Evolutionary conservation across 1,140 invertebrate species (phyloP).

Genomic region (Tetramorium simillimum): DNA sequence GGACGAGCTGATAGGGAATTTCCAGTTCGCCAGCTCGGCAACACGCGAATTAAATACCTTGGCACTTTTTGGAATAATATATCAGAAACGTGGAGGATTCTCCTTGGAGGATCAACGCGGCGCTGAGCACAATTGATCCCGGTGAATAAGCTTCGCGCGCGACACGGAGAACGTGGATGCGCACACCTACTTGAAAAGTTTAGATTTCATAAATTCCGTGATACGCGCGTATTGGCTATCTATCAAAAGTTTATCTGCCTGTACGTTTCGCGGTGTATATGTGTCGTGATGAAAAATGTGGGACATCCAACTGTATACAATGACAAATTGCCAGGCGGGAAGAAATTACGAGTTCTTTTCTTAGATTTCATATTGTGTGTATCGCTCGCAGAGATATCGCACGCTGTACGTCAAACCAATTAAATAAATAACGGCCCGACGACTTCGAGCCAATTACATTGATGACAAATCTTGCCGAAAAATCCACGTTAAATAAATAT

Average conservation of each 20-base stretch:
- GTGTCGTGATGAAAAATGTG: slow-evolving; percentile 33
- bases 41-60: background rate
- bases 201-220: slow-evolving; percentile 46
- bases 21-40: background rate
- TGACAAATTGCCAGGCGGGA: background rate
- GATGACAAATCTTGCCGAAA: background rate
- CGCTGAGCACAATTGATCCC: slow-evolving; percentile 12
- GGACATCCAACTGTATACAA: slow-evolving; percentile 5
- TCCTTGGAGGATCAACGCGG: background rate
- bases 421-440: background rate
- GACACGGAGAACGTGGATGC: background rate
- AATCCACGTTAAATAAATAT: background rate
- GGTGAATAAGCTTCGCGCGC: slow-evolving; percentile 5
- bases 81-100: background rate
- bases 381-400: background rate
- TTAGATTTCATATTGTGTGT: background rate
- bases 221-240: slow-evolving; percentile 8
- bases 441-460: background rate
- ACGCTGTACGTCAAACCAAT: background rate
- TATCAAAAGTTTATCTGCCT: slow-evolving; percentile 26
- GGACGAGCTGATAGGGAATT: background rate
- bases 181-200: slow-evolving; percentile 6
- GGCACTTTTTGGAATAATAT: background rate
- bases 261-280: background rate
- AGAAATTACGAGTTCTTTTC: slow-evolving; percentile 21